phyloP scores from a whole-genome alignment of 2,888 invertebrate species.

The Junonia oenone region DNA sequence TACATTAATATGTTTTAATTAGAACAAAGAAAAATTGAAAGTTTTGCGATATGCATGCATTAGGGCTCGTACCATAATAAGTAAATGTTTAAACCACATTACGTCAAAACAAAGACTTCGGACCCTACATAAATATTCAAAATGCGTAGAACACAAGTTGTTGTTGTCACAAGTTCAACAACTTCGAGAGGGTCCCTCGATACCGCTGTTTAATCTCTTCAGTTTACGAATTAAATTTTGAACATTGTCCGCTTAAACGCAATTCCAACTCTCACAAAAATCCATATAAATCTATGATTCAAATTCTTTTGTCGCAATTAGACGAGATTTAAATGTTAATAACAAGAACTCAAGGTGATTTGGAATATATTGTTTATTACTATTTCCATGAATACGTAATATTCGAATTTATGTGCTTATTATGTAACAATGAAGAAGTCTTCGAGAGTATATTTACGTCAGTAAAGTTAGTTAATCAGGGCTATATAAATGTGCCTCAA shows the following conservation, averaged over 20 bases:
- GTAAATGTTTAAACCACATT: background rate
- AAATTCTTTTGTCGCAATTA: background rate
- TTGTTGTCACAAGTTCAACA: constrained; percentile 19
- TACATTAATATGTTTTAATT: no score
- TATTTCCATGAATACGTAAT: background rate
- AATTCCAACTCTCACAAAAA: constrained; percentile 26
- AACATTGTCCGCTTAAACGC: constrained; percentile 27
- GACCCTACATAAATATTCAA: constrained; percentile 20
- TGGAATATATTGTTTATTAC: background rate
- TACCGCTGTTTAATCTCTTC: constrained; percentile 25
- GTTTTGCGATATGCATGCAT: no score
- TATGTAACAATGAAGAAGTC: background rate
- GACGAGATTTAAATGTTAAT: background rate
- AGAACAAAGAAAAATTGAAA: no score
- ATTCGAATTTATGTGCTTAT: background rate
- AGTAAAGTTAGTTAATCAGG: constrained; percentile 70
- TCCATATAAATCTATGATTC: constrained; percentile 19
- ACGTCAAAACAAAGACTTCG: background rate
- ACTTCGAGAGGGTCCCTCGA: constrained; percentile 19
- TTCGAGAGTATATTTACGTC: background rate
- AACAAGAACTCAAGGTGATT: background rate
- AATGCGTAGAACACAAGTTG: constrained; percentile 21
- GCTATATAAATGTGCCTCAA: constrained; percentile 62
- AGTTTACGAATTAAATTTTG: constrained; percentile 28
- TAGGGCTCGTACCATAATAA: background rate